phyloP scores from a whole-genome alignment of 92 coral and sea anemone genomes.

The Bergia sp. region DNA sequence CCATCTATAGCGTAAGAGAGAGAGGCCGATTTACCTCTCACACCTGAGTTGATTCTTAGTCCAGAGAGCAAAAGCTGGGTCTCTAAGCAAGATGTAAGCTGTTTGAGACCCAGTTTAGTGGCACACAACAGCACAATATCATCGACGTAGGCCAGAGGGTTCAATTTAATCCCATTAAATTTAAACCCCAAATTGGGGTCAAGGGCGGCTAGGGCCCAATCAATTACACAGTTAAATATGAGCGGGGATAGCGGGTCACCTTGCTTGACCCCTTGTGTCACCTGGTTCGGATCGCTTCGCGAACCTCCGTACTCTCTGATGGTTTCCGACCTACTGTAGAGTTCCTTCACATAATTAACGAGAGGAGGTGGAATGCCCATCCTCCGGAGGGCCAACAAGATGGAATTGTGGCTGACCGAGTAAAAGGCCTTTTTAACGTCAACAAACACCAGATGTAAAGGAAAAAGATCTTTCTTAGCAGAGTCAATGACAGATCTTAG shows the following conservation, averaged over 20 bases:
- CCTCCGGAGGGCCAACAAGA: neutral
- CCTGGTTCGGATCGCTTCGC: constrained; percentile 1
- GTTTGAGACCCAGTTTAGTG: constrained; percentile 2
- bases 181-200: neutral
- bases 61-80: neutral
- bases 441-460: constrained; percentile 28
- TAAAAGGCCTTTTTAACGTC: constrained; percentile 43
- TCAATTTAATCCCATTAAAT: neutral
- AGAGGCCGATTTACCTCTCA: constrained; percentile 39
- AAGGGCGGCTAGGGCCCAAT: neutral
- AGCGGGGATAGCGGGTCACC: neutral
- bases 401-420: constrained; percentile 28
- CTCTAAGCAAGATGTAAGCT: neutral
- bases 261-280: constrained; percentile 30
- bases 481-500: constrained; percentile 15
- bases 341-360: constrained; percentile 13
- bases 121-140: constrained; percentile 4
- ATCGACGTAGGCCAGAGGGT: constrained; percentile 32
- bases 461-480: neutral
- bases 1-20: constrained; percentile 35
- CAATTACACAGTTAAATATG: neutral
- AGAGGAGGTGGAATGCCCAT: constrained; percentile 25
- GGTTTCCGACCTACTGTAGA: neutral
- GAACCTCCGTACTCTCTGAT: neutral
- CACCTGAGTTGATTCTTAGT: constrained; percentile 13